These are phyloP conservation scores for Junonia oenone DNA, from an alignment of 2,888 invertebrate genomes.

Conservation along the genomic window DNA sequence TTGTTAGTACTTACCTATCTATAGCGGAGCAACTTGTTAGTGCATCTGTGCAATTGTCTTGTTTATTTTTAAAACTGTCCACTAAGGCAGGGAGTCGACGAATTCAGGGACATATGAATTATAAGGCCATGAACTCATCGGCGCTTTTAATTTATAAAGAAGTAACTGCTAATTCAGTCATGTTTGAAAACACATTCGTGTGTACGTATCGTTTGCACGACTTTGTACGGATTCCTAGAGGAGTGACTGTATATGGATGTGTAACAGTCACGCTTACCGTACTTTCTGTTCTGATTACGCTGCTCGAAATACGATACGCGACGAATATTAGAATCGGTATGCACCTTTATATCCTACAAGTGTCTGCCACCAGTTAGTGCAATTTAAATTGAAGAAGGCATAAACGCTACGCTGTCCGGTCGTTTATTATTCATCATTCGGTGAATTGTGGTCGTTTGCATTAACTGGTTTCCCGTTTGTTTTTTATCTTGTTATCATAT, in stretches of 20 bases:
- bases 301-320: constrained; percentile 15
- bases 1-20: constrained; percentile 40
- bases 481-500: constrained; percentile 20
- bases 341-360: constrained; percentile 22
- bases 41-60: constrained; percentile 61
- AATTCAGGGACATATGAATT: constrained; percentile 35
- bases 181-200: constrained; percentile 5
- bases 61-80: constrained; percentile 65
- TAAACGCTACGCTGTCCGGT: constrained; percentile 47
- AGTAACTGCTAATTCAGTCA: neutral
- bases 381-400: constrained; percentile 49
- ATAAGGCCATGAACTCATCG: constrained; percentile 30
- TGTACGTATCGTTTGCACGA: neutral
- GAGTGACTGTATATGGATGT: constrained; percentile 26
- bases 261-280: constrained; percentile 17
- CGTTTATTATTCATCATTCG: constrained; percentile 56
- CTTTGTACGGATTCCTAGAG: constrained; percentile 24
- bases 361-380: constrained; percentile 44
- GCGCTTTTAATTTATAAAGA: constrained; percentile 4
- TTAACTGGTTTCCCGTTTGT: constrained; percentile 42
- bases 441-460: constrained; percentile 42
- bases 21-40: constrained; percentile 35
- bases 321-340: constrained; percentile 10
- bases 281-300: constrained; percentile 24
- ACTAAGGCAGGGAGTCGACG: constrained; percentile 33